These are phyloP conservation scores for Gymnothorax reevesii DNA, from an alignment of 2,797 vertebrate species.

Conservation along the genomic window DNA sequence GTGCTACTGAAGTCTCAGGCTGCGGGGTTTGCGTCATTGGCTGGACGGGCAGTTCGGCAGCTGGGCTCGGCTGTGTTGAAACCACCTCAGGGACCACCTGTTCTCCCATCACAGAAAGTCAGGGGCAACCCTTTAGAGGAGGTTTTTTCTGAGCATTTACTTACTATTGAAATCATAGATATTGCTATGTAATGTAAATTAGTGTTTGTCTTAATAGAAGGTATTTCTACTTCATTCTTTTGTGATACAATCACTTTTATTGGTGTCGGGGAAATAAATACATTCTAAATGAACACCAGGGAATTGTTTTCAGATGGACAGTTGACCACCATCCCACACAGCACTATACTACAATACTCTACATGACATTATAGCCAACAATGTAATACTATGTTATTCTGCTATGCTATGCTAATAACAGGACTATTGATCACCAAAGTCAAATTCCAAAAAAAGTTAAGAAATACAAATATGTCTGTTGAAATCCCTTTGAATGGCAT, in stretches of 20 bases:
- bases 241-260: neutral
- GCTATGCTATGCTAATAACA: neutral
- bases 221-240: neutral
- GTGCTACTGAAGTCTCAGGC: slow-evolving; percentile 27
- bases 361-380: no score
- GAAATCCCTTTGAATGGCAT: neutral
- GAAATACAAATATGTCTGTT: neutral
- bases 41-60: slow-evolving; percentile 32
- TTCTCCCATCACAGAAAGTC: neutral
- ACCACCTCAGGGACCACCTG: slow-evolving; percentile 43
- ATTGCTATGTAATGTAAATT: neutral
- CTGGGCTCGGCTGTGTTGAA: slow-evolving; percentile 33
- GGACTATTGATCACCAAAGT: neutral
- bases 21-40: slow-evolving; percentile 28
- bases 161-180: neutral
- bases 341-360: neutral
- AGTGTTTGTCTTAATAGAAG: neutral
- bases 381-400: no score
- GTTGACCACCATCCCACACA: neutral
- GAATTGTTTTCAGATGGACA: neutral
- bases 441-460: neutral
- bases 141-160: neutral
- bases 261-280: neutral
- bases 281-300: neutral
- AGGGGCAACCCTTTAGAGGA: neutral